Conservation (phyloP, 2,113 vertebrate species). For the Melozone crissalis region DNA sequence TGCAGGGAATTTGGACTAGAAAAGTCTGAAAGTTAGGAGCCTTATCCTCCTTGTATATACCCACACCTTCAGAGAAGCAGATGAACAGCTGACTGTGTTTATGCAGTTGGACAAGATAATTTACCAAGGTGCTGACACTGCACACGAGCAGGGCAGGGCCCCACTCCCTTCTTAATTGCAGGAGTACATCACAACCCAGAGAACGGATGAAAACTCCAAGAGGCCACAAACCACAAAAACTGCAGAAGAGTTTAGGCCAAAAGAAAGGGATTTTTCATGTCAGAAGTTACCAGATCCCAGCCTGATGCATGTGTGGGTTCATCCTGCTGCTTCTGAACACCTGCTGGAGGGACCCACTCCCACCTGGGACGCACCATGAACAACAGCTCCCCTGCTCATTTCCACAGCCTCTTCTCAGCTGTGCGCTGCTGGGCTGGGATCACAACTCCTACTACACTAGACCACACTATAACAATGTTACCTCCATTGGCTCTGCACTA, state of each 20-base stretch:
- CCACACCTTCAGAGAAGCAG: not conserved
- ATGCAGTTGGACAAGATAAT: not conserved
- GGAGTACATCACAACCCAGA: not conserved
- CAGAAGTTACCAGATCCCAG: not conserved
- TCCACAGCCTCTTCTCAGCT: not conserved
- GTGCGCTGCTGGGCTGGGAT: not conserved
- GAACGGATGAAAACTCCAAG: not conserved
- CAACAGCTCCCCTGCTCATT: not conserved
- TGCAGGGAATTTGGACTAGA: not conserved
- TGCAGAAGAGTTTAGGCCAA: not conserved
- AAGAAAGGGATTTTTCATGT: not conserved
- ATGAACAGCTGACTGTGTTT: not conserved
- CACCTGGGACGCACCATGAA: accelerated
- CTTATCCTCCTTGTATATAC: not conserved
- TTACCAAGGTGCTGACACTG: not conserved
- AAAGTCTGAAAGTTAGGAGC: not conserved
- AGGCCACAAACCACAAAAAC: not conserved
- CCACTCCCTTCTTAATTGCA: not conserved
- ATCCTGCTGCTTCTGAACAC: not conserved
- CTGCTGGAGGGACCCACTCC: not conserved
- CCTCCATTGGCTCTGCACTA: accelerated
- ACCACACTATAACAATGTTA: accelerated
- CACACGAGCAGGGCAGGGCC: not conserved
- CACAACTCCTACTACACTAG: not conserved
- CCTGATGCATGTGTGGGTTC: accelerated